phyloP scores from a whole-genome alignment of 2,888 invertebrate species.

The Phyllotreta striolata region DNA sequence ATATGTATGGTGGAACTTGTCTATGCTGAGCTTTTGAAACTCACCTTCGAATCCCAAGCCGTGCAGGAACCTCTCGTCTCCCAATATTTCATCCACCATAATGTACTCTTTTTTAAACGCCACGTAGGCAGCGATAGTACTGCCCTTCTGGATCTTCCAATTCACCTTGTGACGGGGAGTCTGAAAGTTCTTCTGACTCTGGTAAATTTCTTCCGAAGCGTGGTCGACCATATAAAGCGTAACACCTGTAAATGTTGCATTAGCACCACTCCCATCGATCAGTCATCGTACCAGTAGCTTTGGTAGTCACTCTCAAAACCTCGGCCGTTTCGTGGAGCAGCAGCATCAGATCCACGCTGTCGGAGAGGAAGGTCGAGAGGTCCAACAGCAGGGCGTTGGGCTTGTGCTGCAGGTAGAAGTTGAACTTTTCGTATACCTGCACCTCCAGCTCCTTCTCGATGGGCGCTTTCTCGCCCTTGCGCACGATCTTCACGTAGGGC shows the following conservation, averaged over 20 bases:
- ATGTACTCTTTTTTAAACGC: slow-evolving; percentile 66
- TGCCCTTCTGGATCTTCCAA: slow-evolving; percentile 66
- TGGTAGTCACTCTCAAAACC: slow-evolving; percentile 66
- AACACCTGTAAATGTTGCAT: slow-evolving; percentile 58
- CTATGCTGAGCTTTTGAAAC: background rate
- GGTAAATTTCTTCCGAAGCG: slow-evolving; percentile 65
- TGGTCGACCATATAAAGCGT: slow-evolving; percentile 67
- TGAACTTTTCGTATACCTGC: slow-evolving; percentile 52
- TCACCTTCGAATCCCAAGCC: slow-evolving; percentile 61
- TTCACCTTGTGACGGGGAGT: slow-evolving; percentile 65
- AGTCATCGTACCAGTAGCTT: slow-evolving; percentile 55
- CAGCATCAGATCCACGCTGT: slow-evolving; percentile 66
- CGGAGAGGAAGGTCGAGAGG: slow-evolving; percentile 63
- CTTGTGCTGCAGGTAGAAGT: slow-evolving; percentile 57
- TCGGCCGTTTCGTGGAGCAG: slow-evolving; percentile 67
- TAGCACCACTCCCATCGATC: background rate
- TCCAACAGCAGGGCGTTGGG: slow-evolving; percentile 57
- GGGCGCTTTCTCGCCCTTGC: slow-evolving; percentile 49
- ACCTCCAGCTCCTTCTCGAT: slow-evolving; percentile 46
- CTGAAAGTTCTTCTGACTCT: slow-evolving; percentile 63
- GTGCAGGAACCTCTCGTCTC: slow-evolving; percentile 67
- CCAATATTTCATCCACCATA: slow-evolving; percentile 65
- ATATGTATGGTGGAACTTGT: background rate
- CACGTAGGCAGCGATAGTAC: slow-evolving; percentile 67
- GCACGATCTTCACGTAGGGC: slow-evolving; percentile 63